phyloP scores from a whole-genome alignment of 2,113 vertebrate species.

The Hydropotes inermis region DNA sequence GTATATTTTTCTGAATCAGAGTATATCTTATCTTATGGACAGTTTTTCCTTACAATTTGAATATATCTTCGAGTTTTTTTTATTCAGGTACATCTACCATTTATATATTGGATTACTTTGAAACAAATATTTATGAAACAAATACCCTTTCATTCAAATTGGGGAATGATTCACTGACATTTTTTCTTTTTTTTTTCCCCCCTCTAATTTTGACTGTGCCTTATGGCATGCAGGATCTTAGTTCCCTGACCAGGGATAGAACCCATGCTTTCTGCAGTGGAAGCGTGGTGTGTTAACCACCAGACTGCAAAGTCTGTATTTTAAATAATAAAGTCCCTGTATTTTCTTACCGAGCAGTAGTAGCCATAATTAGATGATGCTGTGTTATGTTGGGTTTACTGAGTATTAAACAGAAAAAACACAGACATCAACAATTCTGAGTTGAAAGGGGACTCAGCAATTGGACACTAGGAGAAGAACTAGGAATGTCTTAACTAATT shows the following conservation, averaged over 20 bases:
- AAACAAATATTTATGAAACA: neutral
- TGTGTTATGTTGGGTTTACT: neutral
- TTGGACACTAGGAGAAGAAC: neutral
- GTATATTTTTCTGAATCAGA: neutral
- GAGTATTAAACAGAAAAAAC: neutral
- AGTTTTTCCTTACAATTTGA: neutral
- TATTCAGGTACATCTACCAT: neutral
- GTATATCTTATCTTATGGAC: neutral
- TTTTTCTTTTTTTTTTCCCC: neutral
- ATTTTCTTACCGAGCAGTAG: neutral
- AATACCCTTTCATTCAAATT: neutral
- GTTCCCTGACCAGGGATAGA: neutral
- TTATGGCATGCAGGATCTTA: neutral
- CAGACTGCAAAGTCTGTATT: neutral
- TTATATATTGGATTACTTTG: neutral
- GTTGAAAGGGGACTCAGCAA: neutral
- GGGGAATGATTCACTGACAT: neutral
- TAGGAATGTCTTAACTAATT: neutral
- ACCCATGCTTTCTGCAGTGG: neutral
- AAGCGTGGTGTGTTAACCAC: neutral
- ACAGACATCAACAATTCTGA: neutral
- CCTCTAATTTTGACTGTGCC: neutral
- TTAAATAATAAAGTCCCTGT: neutral
- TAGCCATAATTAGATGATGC: neutral
- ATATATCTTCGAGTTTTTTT: neutral